Evolutionary conservation across 1,140 invertebrate species (phyloP).

Genomic region (Druon quercuslanigerum): DNA sequence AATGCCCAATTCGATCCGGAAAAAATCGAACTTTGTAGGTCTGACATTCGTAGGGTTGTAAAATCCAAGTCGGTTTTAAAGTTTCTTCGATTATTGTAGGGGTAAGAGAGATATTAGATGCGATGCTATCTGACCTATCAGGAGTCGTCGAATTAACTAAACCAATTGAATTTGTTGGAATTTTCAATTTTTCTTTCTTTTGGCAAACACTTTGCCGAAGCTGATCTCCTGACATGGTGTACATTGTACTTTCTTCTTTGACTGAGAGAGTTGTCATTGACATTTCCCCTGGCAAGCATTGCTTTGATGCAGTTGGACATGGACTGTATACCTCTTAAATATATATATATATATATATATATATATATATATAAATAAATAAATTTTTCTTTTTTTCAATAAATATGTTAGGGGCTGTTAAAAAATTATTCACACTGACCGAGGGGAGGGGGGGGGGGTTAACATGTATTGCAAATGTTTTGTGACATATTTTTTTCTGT

Average conservation of each 20-base stretch:
- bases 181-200: neutral
- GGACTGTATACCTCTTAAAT: too few species aligned
- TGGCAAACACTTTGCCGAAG: neutral
- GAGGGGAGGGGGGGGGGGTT: too few species aligned
- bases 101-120: neutral
- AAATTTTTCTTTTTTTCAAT: too few species aligned
- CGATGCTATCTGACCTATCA: neutral
- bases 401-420: too few species aligned
- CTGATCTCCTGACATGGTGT: neutral
- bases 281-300: neutral
- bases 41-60: slow-evolving; percentile 53
- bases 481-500: too few species aligned
- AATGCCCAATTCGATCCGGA: slow-evolving; percentile 50
- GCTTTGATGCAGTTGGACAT: neutral
- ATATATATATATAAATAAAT: too few species aligned
- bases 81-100: slow-evolving; percentile 39
- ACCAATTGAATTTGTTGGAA: neutral
- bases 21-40: slow-evolving; percentile 57
- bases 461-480: too few species aligned
- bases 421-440: too few species aligned
- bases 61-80: slow-evolving; percentile 55
- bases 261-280: neutral
- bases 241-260: neutral
- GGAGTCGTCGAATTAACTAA: neutral
- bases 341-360: too few species aligned